Percentiles rank a stretch among this genome's conserved stretches.
Evolutionary conservation across 2,888 invertebrate genomes (phyloP).

Genomic region (Acleris sparsana): DNA sequence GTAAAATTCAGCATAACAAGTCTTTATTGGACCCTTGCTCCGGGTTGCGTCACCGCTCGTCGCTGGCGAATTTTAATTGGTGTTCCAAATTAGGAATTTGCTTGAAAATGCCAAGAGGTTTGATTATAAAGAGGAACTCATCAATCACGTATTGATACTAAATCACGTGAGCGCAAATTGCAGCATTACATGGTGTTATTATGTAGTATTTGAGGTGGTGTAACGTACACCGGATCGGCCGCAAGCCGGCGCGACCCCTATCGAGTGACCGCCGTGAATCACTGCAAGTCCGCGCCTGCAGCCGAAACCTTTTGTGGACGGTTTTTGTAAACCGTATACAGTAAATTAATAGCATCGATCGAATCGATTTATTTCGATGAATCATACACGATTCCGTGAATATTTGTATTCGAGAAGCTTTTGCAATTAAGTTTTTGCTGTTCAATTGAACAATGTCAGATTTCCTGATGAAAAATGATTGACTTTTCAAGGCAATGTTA

Average conservation of each 20-base stretch:
- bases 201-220: constrained; percentile 42
- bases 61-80: constrained; percentile 24
- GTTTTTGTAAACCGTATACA: constrained; percentile 58
- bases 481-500: constrained; percentile 15
- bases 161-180: constrained; percentile 18
- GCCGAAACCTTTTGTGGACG: constrained; percentile 63
- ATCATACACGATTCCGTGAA: constrained; percentile 60
- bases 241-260: constrained; percentile 57
- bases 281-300: constrained; percentile 51
- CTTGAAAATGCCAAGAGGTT: constrained; percentile 4
- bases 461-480: constrained; percentile 17
- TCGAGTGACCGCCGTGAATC: constrained; percentile 62
- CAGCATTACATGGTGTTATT: constrained; percentile 30
- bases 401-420: constrained; percentile 45
- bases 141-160: constrained; percentile 11
- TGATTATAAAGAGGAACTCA: constrained; percentile 7
- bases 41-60: constrained; percentile 29
- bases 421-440: constrained; percentile 22
- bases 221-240: constrained; percentile 63
- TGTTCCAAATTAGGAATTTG: constrained; percentile 11
- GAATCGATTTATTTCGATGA: constrained; percentile 66
- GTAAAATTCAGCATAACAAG: constrained; percentile 80
- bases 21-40: constrained; percentile 73
- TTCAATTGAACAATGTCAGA: constrained; percentile 11
- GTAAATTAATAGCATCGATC: constrained; percentile 60